phyloP scores from a whole-genome alignment of 2,113 vertebrate species.

The Chaenocephalus aceratus region DNA sequence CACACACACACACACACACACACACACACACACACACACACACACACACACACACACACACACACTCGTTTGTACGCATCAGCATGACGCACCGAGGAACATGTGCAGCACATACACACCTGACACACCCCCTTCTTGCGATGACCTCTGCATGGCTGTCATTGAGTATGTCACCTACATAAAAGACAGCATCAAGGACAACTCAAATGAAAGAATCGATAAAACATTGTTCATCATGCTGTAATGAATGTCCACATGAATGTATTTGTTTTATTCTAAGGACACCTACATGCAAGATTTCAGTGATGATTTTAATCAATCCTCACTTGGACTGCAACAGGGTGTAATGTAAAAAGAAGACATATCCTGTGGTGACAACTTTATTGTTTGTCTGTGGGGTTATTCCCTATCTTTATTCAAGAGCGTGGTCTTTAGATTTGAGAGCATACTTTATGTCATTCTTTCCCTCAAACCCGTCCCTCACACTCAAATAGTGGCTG shows the following conservation, averaged over 20 bases:
- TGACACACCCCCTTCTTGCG: slow-evolving; percentile 92
- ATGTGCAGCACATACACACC: slow-evolving; percentile 75
- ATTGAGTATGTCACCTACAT: slow-evolving; percentile 91
- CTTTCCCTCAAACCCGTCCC: too few relatives aligned
- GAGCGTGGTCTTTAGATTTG: too few relatives aligned
- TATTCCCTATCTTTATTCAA: too few relatives aligned
- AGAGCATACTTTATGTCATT: too few relatives aligned
- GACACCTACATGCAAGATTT: not conserved
- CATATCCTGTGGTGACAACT: not conserved
- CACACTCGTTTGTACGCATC: too few relatives aligned
- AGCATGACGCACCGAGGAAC: too few relatives aligned
- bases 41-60: too few relatives aligned
- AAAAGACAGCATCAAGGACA: not conserved
- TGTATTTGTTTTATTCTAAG: not conserved
- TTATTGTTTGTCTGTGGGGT: not conserved
- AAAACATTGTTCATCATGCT: too few relatives aligned
- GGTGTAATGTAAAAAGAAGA: too few relatives aligned
- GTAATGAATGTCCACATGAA: not conserved
- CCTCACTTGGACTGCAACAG: not conserved
- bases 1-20: slow-evolving; percentile 15
- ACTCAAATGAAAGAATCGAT: not conserved
- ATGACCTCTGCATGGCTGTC: slow-evolving; percentile 97
- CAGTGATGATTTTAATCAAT: not conserved
- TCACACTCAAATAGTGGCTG: too few relatives aligned
- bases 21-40: not conserved